These are phyloP conservation scores for Riptortus pedestris DNA, from an alignment of 1,140 invertebrate genomes.

Conservation along the genomic window DNA sequence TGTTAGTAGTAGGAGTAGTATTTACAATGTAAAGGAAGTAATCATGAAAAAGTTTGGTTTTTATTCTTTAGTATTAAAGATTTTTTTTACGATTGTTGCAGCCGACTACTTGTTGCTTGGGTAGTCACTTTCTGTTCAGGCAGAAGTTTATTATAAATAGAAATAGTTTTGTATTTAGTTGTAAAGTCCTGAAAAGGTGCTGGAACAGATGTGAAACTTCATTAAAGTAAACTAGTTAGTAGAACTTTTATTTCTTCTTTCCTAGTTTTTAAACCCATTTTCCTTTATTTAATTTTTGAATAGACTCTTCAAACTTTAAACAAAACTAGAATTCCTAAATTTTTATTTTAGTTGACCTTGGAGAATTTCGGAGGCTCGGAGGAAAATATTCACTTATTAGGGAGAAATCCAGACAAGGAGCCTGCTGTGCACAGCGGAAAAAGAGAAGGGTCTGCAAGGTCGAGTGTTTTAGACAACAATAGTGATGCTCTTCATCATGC, in stretches of 20 bases:
- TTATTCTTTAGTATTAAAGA: too few species aligned
- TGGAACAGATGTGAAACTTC: too few species aligned
- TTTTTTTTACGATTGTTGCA: too few species aligned
- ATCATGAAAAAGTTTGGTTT: too few species aligned
- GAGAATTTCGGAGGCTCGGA: conserved; percentile 74
- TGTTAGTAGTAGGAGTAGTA: too few species aligned
- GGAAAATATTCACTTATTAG: conserved; percentile 52
- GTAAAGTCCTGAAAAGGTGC: too few species aligned
- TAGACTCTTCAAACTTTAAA: background rate
- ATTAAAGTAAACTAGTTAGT: background rate
- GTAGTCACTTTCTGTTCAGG: too few species aligned
- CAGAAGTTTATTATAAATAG: too few species aligned
- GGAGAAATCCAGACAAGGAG: conserved; percentile 67
- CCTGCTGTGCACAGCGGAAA: conserved; percentile 45
- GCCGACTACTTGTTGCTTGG: too few species aligned
- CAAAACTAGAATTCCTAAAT: background rate
- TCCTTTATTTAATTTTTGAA: background rate
- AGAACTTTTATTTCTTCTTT: background rate
- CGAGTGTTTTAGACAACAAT: conserved; percentile 28
- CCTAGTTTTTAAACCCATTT: background rate
- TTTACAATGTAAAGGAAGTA: too few species aligned
- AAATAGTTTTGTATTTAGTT: too few species aligned
- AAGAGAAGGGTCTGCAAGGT: conserved; percentile 22
- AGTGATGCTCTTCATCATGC: conserved; percentile 27
- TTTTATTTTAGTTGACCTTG: conserved; percentile 57